phyloP scores from a whole-genome alignment of 2,113 vertebrate species.

The Hydrolagus affinis region DNA sequence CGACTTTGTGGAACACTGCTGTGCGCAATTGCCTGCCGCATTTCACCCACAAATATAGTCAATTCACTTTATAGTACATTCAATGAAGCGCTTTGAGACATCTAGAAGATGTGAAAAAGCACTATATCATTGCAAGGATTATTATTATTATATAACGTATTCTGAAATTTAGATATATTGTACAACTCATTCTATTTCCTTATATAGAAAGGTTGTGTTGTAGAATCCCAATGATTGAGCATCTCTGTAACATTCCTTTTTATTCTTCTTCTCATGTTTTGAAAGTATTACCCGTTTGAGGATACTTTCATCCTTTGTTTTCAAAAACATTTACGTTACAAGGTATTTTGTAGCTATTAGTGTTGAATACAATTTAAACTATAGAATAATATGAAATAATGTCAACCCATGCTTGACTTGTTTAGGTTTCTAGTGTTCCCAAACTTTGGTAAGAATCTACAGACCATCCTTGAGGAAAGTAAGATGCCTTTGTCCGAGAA shows the following conservation, averaged over 20 bases:
- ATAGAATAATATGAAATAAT: background rate
- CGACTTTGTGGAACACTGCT: too few species aligned
- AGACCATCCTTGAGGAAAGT: constrained; percentile 54
- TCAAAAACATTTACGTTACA: background rate
- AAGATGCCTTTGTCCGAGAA: constrained; percentile 51
- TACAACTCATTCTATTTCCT: background rate
- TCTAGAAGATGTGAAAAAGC: too few species aligned
- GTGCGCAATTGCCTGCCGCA: too few species aligned
- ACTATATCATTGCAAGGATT: too few species aligned
- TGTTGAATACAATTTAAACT: background rate
- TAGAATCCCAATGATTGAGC: too few species aligned
- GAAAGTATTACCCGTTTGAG: background rate
- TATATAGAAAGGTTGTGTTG: background rate
- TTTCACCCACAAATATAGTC: too few species aligned
- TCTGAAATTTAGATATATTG: background rate
- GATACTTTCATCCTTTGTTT: too few species aligned
- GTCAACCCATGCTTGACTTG: constrained; percentile 8
- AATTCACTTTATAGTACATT: too few species aligned
- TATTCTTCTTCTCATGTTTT: too few species aligned
- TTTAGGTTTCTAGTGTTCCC: constrained; percentile 81
- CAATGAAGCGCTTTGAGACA: too few species aligned
- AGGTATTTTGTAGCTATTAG: background rate
- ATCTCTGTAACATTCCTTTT: too few species aligned
- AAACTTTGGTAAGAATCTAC: constrained; percentile 68
- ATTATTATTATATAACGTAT: too few species aligned